Evolutionary conservation across 2,797 vertebrate species (phyloP).

Genomic region (Enteromius argenteus): DNA sequence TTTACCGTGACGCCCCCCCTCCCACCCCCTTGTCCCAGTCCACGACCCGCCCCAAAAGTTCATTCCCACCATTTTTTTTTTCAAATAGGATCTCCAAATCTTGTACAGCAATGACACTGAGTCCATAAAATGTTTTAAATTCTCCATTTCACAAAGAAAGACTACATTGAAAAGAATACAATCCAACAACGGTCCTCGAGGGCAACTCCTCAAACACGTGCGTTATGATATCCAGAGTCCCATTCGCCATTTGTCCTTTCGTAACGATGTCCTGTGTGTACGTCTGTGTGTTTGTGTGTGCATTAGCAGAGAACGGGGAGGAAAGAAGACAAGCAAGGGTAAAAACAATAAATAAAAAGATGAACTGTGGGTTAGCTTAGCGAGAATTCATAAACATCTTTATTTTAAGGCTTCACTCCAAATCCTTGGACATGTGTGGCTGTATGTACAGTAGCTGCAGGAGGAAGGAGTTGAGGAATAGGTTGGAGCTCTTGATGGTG

Average conservation of each 20-base stretch:
- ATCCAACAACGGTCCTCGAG: conserved; percentile 68
- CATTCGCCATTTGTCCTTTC: conserved; percentile 57
- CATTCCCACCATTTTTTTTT: conserved; percentile 41
- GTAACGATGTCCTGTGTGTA: conserved; percentile 66
- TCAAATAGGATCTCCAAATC: conserved; percentile 62
- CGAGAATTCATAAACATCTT: conserved; percentile 57
- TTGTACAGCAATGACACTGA: conserved; percentile 65
- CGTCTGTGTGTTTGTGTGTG: conserved; percentile 28
- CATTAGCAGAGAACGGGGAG: neutral
- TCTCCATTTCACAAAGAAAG: conserved; percentile 71
- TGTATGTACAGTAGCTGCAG: conserved; percentile 48
- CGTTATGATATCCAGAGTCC: conserved; percentile 37
- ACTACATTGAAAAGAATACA: conserved; percentile 74
- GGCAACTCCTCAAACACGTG: conserved; percentile 54
- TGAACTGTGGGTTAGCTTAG: neutral
- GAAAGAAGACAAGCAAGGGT: conserved; percentile 30
- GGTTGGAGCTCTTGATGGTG: conserved; percentile 30
- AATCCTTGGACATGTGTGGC: conserved; percentile 65
- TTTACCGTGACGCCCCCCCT: conserved; percentile 62
- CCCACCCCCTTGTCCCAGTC: conserved; percentile 23
- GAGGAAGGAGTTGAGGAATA: conserved; percentile 10
- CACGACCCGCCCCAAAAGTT: conserved; percentile 42
- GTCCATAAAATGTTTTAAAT: conserved; percentile 65
- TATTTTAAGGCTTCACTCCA: conserved; percentile 80
- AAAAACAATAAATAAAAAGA: neutral